Percentiles rank a stretch among this genome's conserved stretches.
Evolutionary conservation across 2,888 invertebrate genomes (phyloP).

Genomic region (Orthosia cruda): DNA sequence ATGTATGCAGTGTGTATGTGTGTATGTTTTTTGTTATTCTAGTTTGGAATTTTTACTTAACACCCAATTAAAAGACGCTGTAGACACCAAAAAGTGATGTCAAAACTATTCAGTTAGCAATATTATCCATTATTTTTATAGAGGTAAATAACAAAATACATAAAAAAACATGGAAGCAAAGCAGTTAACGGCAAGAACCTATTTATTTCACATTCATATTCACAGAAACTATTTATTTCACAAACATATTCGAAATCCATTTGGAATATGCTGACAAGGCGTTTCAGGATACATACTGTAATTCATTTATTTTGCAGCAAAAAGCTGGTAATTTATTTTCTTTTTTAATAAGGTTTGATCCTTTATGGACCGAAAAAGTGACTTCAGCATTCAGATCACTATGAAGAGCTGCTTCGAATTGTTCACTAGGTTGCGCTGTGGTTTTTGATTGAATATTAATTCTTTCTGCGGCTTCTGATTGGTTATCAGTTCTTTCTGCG

Average conservation of each 20-base stretch:
- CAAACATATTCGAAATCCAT: background rate
- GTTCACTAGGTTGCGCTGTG: background rate
- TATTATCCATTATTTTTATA: too few relatives aligned
- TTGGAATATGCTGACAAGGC: background rate
- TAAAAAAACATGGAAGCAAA: conserved; percentile 24
- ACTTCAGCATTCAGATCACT: background rate
- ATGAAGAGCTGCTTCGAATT: background rate
- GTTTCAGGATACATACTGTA: background rate
- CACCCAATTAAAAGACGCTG: background rate
- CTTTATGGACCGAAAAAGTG: background rate
- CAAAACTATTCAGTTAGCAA: too few relatives aligned
- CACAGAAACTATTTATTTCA: conserved; percentile 43
- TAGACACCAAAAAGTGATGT: background rate
- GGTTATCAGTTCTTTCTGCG: background rate
- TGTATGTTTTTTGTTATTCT: too few relatives aligned
- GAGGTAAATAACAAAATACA: background rate
- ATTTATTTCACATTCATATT: conserved; percentile 34
- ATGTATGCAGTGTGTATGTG: too few relatives aligned
- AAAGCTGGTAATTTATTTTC: background rate
- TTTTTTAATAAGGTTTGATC: background rate
- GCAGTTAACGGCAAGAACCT: conserved; percentile 26
- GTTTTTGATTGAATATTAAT: background rate
- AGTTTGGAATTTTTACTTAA: too few relatives aligned
- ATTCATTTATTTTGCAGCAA: background rate
- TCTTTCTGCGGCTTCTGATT: background rate